A percentile compares a stretch with the other conserved stretches of the same genome.
phyloP scores from a whole-genome alignment of 1,140 invertebrate genomes.

The Triops longicaudatus region DNA sequence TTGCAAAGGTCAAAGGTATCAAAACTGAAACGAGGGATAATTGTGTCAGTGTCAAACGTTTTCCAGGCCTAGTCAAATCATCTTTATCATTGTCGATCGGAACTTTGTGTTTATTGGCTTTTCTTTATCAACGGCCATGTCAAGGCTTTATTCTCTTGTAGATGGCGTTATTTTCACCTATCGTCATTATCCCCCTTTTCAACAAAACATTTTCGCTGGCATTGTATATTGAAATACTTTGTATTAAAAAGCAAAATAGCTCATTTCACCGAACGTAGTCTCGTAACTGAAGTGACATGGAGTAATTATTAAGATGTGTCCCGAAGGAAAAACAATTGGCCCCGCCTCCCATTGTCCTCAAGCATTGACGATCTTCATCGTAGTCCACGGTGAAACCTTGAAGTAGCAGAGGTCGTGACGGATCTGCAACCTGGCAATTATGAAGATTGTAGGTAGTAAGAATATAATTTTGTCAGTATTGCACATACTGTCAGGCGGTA shows the following conservation, averaged over 20 bases:
- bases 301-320: constrained; percentile 41
- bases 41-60: too few relatives aligned
- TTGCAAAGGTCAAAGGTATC: too few relatives aligned
- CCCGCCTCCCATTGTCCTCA: constrained; percentile 44
- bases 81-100: too few relatives aligned
- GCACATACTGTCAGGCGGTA: constrained; percentile 40
- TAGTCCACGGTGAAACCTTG: constrained; percentile 40
- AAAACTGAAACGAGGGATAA: too few relatives aligned
- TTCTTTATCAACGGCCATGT: neutral
- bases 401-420: constrained; percentile 38
- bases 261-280: constrained; percentile 18
- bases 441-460: constrained; percentile 18
- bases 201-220: constrained; percentile 3
- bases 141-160: neutral
- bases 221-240: constrained; percentile 12
- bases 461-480: constrained; percentile 28
- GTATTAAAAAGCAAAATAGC: neutral
- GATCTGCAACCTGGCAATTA: constrained; percentile 30
- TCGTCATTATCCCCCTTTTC: too few relatives aligned
- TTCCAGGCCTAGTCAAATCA: too few relatives aligned
- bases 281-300: constrained; percentile 26
- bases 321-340: constrained; percentile 51
- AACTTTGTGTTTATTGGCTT: neutral
- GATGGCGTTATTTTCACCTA: neutral
- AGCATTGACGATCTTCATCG: constrained; percentile 32